Evolutionary conservation across 92 coral and sea anemone genomes (phyloP).

Genomic region (Pocillopora meandrina): DNA sequence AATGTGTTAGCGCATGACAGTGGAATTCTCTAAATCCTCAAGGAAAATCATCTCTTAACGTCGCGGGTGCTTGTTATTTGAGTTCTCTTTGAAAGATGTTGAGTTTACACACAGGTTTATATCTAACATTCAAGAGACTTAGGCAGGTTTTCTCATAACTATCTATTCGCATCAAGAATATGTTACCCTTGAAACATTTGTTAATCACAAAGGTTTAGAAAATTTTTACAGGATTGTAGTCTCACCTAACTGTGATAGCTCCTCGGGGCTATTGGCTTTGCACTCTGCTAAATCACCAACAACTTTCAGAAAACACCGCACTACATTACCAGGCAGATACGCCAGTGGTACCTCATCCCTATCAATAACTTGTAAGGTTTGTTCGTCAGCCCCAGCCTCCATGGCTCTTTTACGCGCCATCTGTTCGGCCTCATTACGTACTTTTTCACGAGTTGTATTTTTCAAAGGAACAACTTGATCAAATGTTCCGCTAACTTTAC

Average conservation of each 20-base stretch:
- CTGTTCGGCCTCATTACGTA: conserved; percentile 48
- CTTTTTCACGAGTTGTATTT: conserved; percentile 66
- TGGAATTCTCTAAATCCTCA: too few relatives aligned
- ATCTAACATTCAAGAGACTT: too few relatives aligned
- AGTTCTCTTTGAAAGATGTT: too few relatives aligned
- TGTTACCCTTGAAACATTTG: not conserved
- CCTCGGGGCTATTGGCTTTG: not conserved
- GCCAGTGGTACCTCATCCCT: conserved; percentile 64
- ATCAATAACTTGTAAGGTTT: conserved; percentile 70
- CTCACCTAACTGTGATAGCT: conserved; percentile 7
- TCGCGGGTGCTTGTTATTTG: too few relatives aligned
- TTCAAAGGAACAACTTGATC: conserved; percentile 72
- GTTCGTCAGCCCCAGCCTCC: conserved; percentile 70
- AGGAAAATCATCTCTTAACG: too few relatives aligned
- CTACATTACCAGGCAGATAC: conserved; percentile 80
- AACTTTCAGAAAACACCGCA: conserved; percentile 76
- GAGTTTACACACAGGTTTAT: too few relatives aligned
- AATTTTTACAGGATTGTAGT: not conserved
- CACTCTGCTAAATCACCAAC: conserved; percentile 78
- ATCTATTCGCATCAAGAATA: too few relatives aligned
- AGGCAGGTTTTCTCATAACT: too few relatives aligned
- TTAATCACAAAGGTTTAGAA: not conserved
- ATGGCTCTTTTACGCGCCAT: conserved; percentile 70
- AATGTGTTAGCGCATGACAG: too few relatives aligned
- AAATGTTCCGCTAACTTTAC: conserved; percentile 89